Percentiles rank a stretch among this genome's conserved stretches.
Evolutionary conservation across 2,797 vertebrate species (phyloP).

Genomic region (Scomberomorus guttatus): DNA sequence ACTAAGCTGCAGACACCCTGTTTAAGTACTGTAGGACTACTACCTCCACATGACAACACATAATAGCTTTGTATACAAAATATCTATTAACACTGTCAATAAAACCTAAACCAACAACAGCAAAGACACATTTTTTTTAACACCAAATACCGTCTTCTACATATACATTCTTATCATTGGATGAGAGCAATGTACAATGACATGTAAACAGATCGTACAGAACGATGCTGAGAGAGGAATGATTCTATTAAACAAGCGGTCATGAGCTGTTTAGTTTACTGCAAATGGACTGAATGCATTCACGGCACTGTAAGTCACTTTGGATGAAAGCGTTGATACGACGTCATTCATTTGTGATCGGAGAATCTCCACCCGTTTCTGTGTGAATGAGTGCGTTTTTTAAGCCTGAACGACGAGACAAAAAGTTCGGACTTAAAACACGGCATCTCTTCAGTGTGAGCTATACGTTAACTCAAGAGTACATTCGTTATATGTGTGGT

Average conservation of each 20-base stretch:
- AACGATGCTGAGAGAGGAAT: slow-evolving; percentile 14
- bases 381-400: slow-evolving; percentile 31
- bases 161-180: slow-evolving; percentile 66
- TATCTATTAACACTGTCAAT: slow-evolving; percentile 67
- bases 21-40: slow-evolving; percentile 39
- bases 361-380: slow-evolving; percentile 69
- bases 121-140: slow-evolving; percentile 62
- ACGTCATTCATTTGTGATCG: slow-evolving; percentile 49
- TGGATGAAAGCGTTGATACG: slow-evolving; percentile 44
- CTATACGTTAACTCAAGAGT: slow-evolving; percentile 44
- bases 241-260: slow-evolving; percentile 10
- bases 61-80: slow-evolving; percentile 69
- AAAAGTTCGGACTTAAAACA: background rate
- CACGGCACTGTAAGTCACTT: slow-evolving; percentile 60
- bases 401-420: background rate
- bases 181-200: slow-evolving; percentile 53
- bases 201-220: slow-evolving; percentile 39
- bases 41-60: slow-evolving; percentile 63
- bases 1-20: slow-evolving; percentile 36
- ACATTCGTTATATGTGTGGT: slow-evolving; percentile 58
- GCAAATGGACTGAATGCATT: slow-evolving; percentile 40
- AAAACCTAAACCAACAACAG: slow-evolving; percentile 62
- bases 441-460: slow-evolving; percentile 33
- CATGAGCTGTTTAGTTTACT: slow-evolving; percentile 33
- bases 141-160: slow-evolving; percentile 53